Evolutionary conservation across 2,797 vertebrate species (phyloP), one percentile per base, ranked within the genome.

Genomic region (Channa striata): DNA sequence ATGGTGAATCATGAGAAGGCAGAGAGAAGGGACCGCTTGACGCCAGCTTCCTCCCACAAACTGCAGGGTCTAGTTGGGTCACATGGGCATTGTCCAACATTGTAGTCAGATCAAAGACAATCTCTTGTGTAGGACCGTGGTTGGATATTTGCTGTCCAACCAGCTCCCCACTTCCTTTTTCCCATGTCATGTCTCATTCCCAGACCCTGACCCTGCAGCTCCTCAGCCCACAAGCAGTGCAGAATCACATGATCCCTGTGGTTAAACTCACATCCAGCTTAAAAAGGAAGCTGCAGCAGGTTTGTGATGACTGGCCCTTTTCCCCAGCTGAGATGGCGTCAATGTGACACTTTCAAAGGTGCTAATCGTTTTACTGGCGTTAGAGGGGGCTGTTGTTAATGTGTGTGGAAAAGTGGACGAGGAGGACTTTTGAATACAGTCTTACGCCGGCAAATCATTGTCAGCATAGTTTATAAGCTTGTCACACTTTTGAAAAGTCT

Each of bases 81-180:
- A 23, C 23, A 47, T 75, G 54, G 60, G 72, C 37, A 39, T 17
- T 59, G 62, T 66, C 77, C 62, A 60, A 60, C 66, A 40, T 19
- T 84, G 61, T 65, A 67, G 70, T 84, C 58, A 43, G 56, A 84
- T 84, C 75, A 83, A 82, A 86, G 69, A 21, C 6, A 0, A 44
- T 74, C 71, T 84, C 68, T 70, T 74, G 79, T 47, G 74, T 57
- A 64, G n/a, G 53, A 47, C 39, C 64, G 6, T 0, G 33, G 57
- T 65, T 52, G 50, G 53, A 78, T 58, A 73, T 59, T 75, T 43
- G 14, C 42, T 23, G 67, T 77, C 73, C 37, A 44, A 54, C 60
- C 76, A 74, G 43, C 53, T 67, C 21, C 49, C 67, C 66, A 62
- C 76, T 85, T 88, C 86, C 83, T 82, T 65, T 91, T 78, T 87